Conservation (phyloP, 2,888 invertebrate species). For the Globia sparganii region DNA sequence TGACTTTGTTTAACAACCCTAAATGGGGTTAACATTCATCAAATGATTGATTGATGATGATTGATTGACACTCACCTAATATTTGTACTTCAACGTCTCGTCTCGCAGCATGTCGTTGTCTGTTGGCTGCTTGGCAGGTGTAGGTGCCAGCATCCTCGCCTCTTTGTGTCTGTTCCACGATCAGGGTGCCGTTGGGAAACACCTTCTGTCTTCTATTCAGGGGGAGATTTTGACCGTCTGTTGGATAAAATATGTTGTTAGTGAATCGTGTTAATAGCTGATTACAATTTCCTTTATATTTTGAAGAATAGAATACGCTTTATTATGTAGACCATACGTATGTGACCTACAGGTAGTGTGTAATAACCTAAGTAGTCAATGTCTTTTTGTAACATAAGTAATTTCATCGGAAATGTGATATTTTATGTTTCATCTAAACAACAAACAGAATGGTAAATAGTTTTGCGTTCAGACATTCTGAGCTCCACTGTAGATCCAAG, state of each 20-base stretch:
- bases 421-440: slow-evolving; percentile 16
- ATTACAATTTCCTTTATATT: neutral
- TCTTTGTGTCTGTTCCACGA: slow-evolving; percentile 96
- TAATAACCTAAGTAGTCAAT: neutral
- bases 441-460: neutral
- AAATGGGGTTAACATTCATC: no score
- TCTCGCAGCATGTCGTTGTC: slow-evolving; percentile 94
- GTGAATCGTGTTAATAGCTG: neutral
- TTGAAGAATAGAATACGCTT: neutral
- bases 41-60: neutral
- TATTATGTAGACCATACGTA: no score
- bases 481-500: neutral
- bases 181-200: slow-evolving; percentile 96
- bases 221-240: slow-evolving; percentile 96
- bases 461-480: slow-evolving; percentile 11
- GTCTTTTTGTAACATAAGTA: neutral
- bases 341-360: neutral
- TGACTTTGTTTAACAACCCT: neutral
- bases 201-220: slow-evolving; percentile 96
- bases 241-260: neutral
- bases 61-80: slow-evolving; percentile 87
- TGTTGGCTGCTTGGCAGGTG: slow-evolving; percentile 96
- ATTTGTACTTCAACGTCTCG: slow-evolving; percentile 94
- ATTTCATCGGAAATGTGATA: neutral
- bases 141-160: slow-evolving; percentile 96